These are phyloP conservation scores for Chrysotoxum bicinctum DNA, from an alignment of 2,888 invertebrate species.

Conservation along the genomic window DNA sequence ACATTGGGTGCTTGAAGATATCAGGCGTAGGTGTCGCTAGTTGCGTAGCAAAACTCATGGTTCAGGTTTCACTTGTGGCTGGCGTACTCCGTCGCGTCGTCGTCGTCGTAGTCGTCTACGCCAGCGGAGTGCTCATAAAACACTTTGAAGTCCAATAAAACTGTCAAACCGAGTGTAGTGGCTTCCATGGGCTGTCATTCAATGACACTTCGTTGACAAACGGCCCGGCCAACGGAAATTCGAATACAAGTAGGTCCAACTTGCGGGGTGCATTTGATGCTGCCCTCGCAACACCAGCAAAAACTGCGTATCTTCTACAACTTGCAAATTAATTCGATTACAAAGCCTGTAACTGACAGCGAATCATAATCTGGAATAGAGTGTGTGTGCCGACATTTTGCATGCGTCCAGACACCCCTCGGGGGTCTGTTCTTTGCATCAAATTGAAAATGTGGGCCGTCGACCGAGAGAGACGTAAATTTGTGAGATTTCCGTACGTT, in stretches of 20 bases:
- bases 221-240: slow-evolving; percentile 63
- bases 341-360: slow-evolving; percentile 46
- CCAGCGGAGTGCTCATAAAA: slow-evolving; percentile 78
- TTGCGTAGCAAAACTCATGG: slow-evolving; percentile 74
- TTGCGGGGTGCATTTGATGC: slow-evolving; percentile 32
- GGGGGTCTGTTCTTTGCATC: slow-evolving; percentile 12
- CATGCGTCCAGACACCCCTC: slow-evolving; percentile 10
- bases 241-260: slow-evolving; percentile 15
- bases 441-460: slow-evolving; percentile 49
- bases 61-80: slow-evolving; percentile 76
- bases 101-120: slow-evolving; percentile 39
- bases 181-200: slow-evolving; percentile 69
- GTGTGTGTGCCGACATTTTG: slow-evolving; percentile 19
- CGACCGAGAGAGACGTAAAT: slow-evolving; percentile 9
- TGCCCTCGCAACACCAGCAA: slow-evolving; percentile 33
- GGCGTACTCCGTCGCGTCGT: slow-evolving; percentile 54
- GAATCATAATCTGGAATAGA: slow-evolving; percentile 57
- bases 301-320: slow-evolving; percentile 22
- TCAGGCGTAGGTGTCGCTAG: slow-evolving; percentile 54
- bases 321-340: slow-evolving; percentile 70
- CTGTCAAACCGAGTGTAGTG: slow-evolving; percentile 76
- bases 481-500: slow-evolving; percentile 35
- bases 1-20: slow-evolving; percentile 40
- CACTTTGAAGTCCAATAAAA: slow-evolving; percentile 81
- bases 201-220: slow-evolving; percentile 63